Evolutionary conservation across 2,888 invertebrate species (phyloP), one percentile per base, ranked within the genome.

Genomic region (Temnothorax unifasciatus): DNA sequence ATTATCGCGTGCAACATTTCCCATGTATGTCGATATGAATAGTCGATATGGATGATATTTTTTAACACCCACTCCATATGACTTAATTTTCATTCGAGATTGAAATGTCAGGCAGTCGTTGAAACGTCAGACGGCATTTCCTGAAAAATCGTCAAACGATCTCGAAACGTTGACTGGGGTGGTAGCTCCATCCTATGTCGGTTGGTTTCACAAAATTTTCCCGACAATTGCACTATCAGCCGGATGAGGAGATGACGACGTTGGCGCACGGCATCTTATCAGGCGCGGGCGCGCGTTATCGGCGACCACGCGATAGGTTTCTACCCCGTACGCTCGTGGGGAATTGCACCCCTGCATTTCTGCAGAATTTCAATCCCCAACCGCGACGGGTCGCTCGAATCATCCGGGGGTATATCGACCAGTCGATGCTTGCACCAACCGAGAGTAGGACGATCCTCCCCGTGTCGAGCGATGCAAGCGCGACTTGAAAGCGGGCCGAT

Each of bases 371-470:
- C 89, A 57, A 86, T 85, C 88, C 77, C 59, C 85, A 83, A 68
- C 90, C 91, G 90, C 89, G 83, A 83, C 90, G 93, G 75, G 92
- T 92, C 93, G 93, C 93, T 90, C 82, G 88, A 79, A 91, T 93
- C 93, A 92, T 86, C 82, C 83, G 84, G 89, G 85, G 90, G 89
- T 91, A 91, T 93, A 93, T 93, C 93, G 93, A 93, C 92, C 93
- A 90, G 90, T 91, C 86, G 86, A 81, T 85, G 88, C 82, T 86
- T 87, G 79, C 88, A 76, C 77, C 79, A 86, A 86, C 85, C 87
- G 83, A 76, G 88, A 89, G 86, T 81, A 87, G 89, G 82, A 88
- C 86, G 84, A 84, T 64, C 86, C 82, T 25, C 57, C 87, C 69
- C 11, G 34, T 8, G 84, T 83, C 82, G 86, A 79, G 86, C 86